phyloP scores from a whole-genome alignment of 2,797 vertebrate species.

The Caiman crocodilus region DNA sequence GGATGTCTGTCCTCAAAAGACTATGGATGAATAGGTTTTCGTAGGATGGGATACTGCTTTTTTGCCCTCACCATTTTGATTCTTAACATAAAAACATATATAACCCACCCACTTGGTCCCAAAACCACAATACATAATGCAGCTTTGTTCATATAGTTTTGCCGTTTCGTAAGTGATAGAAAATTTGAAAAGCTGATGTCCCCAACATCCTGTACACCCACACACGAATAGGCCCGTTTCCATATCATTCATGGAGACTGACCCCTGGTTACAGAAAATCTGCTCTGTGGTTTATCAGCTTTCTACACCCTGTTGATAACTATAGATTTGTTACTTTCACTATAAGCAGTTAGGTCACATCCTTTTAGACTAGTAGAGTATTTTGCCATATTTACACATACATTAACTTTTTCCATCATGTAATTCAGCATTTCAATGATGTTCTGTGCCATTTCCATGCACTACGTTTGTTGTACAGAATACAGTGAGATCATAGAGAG shows the following conservation, averaged over 20 bases:
- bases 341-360: not conserved
- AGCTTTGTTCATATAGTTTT: not conserved
- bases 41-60: rapidly evolving
- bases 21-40: not conserved
- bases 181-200: no score
- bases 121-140: rapidly evolving
- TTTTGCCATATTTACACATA: not conserved
- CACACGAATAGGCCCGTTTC: not conserved
- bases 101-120: not conserved
- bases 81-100: not conserved
- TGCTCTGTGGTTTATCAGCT: not conserved
- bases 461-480: not conserved
- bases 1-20: not conserved
- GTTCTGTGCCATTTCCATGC: not conserved
- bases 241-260: not conserved
- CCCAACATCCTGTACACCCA: not conserved
- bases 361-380: not conserved
- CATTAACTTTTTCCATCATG: not conserved
- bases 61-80: not conserved
- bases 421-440: not conserved
- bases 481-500: not conserved
- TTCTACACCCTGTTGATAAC: not conserved
- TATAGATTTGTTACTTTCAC: not conserved
- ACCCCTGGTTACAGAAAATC: not conserved
- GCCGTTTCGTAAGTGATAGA: no score